Evolutionary conservation across 1,140 invertebrate species (phyloP).

Genomic region (Wiebesia pumilae): DNA sequence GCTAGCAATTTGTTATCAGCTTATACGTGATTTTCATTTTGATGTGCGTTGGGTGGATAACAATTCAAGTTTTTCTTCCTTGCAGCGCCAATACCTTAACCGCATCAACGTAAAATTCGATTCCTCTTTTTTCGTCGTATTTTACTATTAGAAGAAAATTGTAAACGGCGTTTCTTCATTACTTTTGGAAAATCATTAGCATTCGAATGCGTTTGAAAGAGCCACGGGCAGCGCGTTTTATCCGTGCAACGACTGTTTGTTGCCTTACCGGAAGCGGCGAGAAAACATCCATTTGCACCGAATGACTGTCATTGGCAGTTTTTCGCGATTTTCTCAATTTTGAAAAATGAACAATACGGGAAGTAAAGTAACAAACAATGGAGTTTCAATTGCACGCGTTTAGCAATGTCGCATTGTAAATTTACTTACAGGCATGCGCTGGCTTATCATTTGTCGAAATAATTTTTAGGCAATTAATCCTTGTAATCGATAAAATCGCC

Average conservation of each 20-base stretch:
- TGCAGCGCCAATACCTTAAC: background rate
- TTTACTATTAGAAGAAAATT: background rate
- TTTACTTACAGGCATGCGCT: too few relatives aligned
- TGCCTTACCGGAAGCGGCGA: background rate
- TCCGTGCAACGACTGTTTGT: background rate
- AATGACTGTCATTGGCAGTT: background rate
- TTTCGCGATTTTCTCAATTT: background rate
- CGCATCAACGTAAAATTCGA: background rate
- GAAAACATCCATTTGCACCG: background rate
- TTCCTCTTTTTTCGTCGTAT: background rate
- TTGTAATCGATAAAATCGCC: too few relatives aligned
- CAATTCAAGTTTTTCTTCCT: background rate
- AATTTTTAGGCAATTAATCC: too few relatives aligned
- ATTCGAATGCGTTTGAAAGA: background rate
- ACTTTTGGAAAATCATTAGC: conserved; percentile 8
- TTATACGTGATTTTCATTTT: background rate
- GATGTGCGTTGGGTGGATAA: background rate
- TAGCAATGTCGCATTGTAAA: too few relatives aligned
- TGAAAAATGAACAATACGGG: background rate
- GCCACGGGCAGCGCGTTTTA: background rate
- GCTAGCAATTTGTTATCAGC: background rate
- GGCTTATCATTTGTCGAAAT: too few relatives aligned
- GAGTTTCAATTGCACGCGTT: too few relatives aligned
- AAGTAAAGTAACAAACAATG: too few relatives aligned
- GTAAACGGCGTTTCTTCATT: background rate